Evolutionary conservation across 2,113 vertebrate species (phyloP), one percentile per base, ranked within the genome.

Genomic region (Jacana jacana): DNA sequence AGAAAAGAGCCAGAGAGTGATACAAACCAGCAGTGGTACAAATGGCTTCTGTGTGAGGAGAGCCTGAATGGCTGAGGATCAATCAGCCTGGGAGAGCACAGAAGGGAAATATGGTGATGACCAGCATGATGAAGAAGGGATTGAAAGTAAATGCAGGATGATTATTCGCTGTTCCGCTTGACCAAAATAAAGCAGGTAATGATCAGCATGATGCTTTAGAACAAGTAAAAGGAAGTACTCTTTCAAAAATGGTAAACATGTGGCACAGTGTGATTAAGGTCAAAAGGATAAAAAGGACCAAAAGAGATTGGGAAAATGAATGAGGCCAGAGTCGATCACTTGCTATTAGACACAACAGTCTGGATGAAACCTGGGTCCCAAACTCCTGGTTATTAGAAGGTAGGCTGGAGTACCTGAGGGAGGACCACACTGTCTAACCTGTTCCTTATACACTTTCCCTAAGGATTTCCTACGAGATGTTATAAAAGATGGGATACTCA

Each of bases 1-100:
- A 48, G 58, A 49, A 57, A 25, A n/a, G 57, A 57, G 42, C 24
- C 35, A 25, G 58, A 57, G 49, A 35, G 30, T 0, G 9, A 22
- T 14, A 48, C 0, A 1, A 40, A 35, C 66, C n/a, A 20, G 5
- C 16, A 17, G 57, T 2, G 1, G 23, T 28, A 39, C 4, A 2
- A 39, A 24, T 13, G 39, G 46, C 28, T n/a, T 37, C 55, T 70
- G 17, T 46, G 3, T 19, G n/a, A 70, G 85, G 31, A 70, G 20
- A 69, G 17, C 27, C 52, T 42, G 54, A 37, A 51, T 8, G 52
- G 44, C 72, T 58, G 35, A 40, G 71, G 20, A 27, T 14, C 11
- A 27, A 28, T 27, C 65, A 46, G 48, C 28, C 18, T 30, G 52
- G 51, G 40, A 19, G 33, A 18, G 37, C 27, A 25, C n/a, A 25